These are phyloP conservation scores for Drosophila mercatorum DNA, from an alignment of 2,888 invertebrate genomes.

Conservation along the genomic window DNA sequence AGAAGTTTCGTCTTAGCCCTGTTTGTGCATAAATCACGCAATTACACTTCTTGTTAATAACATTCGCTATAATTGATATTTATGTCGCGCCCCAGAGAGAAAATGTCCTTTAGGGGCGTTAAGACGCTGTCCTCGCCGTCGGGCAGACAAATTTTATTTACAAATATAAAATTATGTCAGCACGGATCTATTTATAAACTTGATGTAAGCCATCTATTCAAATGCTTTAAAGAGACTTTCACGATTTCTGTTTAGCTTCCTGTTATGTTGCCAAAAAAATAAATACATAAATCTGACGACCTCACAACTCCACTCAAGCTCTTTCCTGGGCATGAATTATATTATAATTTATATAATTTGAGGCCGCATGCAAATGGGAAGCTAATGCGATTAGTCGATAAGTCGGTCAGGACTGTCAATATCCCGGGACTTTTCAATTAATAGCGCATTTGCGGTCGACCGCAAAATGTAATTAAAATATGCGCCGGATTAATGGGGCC, in stretches of 20 bases:
- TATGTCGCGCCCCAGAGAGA: constrained; percentile 35
- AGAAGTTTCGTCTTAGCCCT: constrained; percentile 1
- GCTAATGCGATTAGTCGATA: constrained; percentile 65
- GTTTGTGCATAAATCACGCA: constrained; percentile 40
- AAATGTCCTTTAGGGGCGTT: neutral
- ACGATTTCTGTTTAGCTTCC: neutral
- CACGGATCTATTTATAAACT: neutral
- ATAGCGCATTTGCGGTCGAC: constrained; percentile 63
- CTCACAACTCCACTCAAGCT: too few relatives aligned
- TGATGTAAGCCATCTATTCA: neutral
- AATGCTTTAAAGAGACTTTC: neutral
- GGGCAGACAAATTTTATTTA: neutral
- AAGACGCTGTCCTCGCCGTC: neutral
- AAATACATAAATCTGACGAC: neutral
- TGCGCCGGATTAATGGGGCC: constrained; percentile 46
- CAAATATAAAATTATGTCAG: neutral
- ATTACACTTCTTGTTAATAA: constrained; percentile 53
- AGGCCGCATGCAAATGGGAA: constrained; percentile 29
- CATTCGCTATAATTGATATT: constrained; percentile 61
- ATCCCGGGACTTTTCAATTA: constrained; percentile 62
- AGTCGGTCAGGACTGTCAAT: constrained; percentile 27
- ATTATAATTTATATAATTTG: constrained; percentile 43
- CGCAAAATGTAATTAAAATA: constrained; percentile 64
- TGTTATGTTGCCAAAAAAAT: neutral
- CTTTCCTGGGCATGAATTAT: constrained; percentile 25